phyloP scores from a whole-genome alignment of 2,888 invertebrate species.

The Harpagoxenus sublaevis region DNA sequence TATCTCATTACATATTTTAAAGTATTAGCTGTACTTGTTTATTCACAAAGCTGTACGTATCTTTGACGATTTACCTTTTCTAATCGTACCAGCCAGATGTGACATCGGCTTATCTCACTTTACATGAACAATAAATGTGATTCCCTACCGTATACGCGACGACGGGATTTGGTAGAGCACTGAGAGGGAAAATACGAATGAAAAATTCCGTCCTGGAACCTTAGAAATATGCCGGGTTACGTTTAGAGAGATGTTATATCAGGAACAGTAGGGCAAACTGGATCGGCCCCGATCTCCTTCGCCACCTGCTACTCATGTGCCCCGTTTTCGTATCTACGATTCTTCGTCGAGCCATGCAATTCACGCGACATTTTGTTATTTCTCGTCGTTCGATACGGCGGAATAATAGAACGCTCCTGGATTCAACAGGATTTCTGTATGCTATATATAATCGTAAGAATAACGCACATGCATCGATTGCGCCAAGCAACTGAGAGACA shows the following conservation, averaged over 20 bases:
- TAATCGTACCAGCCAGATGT: constrained; percentile 17
- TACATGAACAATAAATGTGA: constrained; percentile 38
- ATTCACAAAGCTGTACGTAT: neutral
- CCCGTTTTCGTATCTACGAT: constrained; percentile 50
- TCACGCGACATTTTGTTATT: constrained; percentile 49
- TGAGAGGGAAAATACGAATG: constrained; percentile 45
- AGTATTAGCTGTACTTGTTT: neutral
- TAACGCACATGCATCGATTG: neutral
- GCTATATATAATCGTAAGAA: constrained; percentile 9
- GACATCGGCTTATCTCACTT: constrained; percentile 45
- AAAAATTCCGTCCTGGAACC: constrained; percentile 56
- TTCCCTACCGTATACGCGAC: neutral
- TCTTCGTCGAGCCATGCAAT: constrained; percentile 55
- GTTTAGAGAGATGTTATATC: constrained; percentile 57
- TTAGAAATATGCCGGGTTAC: constrained; percentile 59
- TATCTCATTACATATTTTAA: constrained; percentile 6
- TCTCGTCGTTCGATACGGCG: constrained; percentile 2
- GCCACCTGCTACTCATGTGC: constrained; percentile 70
- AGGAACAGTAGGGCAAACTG: constrained; percentile 63
- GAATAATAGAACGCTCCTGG: constrained; percentile 30
- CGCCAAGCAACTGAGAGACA: neutral
- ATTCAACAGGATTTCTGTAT: constrained; percentile 5
- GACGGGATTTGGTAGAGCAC: constrained; percentile 23
- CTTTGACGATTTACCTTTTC: constrained; percentile 18
- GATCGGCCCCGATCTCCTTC: constrained; percentile 62